phyloP scores from a whole-genome alignment of 2,113 vertebrate species.

The Micromys minutus region DNA sequence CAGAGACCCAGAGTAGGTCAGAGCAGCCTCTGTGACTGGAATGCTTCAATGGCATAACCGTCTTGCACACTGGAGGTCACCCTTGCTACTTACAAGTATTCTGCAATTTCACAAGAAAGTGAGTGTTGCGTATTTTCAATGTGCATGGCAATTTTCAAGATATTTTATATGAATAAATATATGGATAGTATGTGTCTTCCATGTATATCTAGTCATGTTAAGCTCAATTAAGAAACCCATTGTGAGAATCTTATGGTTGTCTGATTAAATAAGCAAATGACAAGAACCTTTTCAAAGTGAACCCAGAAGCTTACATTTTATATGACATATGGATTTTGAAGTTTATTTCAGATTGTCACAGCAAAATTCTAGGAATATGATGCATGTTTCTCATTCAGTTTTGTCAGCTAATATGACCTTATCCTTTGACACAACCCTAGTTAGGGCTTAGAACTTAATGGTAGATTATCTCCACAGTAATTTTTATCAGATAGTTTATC shows the following conservation, averaged over 20 bases:
- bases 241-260: conserved; percentile 76
- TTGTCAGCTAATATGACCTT: conserved; percentile 54
- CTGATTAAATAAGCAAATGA: conserved; percentile 75
- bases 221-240: conserved; percentile 44
- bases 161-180: conserved; percentile 51
- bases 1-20: conserved; percentile 62
- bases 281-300: conserved; percentile 67
- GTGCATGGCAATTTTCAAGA: neutral
- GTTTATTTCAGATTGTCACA: conserved; percentile 69
- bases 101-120: conserved; percentile 74
- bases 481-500: conserved; percentile 55
- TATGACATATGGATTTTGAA: conserved; percentile 57
- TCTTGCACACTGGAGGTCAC: conserved; percentile 89
- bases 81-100: conserved; percentile 86
- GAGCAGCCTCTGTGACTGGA: conserved; percentile 33
- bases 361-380: conserved; percentile 54
- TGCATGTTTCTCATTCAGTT: conserved; percentile 50
- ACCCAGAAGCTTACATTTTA: conserved; percentile 60
- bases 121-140: conserved; percentile 47
- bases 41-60: conserved; percentile 82
- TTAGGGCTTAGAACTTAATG: conserved; percentile 38
- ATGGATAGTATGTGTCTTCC: conserved; percentile 51
- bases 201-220: conserved; percentile 55
- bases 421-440: conserved; percentile 32
- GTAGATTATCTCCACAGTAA: conserved; percentile 42